Evolutionary conservation across 2,113 vertebrate species (phyloP), one percentile per base, ranked within the genome.

Genomic region (Falco punctatus): DNA sequence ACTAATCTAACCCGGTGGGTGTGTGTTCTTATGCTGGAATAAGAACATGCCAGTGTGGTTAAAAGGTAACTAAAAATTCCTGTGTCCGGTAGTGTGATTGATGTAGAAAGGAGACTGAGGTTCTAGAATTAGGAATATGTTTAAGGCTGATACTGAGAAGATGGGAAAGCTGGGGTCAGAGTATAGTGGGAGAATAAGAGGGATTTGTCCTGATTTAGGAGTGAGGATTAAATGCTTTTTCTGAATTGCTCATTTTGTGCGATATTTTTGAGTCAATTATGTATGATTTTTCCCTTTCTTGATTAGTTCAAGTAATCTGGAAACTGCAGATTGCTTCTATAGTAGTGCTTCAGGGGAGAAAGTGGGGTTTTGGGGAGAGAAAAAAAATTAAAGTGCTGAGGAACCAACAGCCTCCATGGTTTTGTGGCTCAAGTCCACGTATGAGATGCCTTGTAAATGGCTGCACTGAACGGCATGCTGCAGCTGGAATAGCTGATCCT

Each of bases 1-100:
- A 9, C 71, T 66, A 27, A 18, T 54, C 13, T 69, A 72, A 80
- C 35, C 23, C 22, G 32, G 13, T 42, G 55, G 55, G 65, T 30
- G 28, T 12, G 13, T 49, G 32, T 74, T 83, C 46, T 73, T 69
- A 6, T 24, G 32, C 59, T 83, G 46, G 12, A 77, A 88, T 32
- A 48, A 40, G 78, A 88, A 49, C 7, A 11, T 13, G 32, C 27
- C 3, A 16, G 48, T 64, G 42, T 70, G 35, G 55, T 77, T 78
- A 73, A 86, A 77, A 57, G 40, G 18, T 15, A 82, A 22, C 22
- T 92, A 28, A 83, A n/a, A n/a, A 51, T 78, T 35, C 21, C 10
- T 19, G 17, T 58, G 54, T 48, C 15, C 7, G 46, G 86, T 78
- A 2, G 0, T 30, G 15, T 2, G 2, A 1, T 6, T 61, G 23